A percentile compares a stretch with the other conserved stretches of the same genome.
These are phyloP conservation scores for Dreissena polymorpha DNA, from an alignment of 1,140 invertebrate genomes.

Conservation along the genomic window DNA sequence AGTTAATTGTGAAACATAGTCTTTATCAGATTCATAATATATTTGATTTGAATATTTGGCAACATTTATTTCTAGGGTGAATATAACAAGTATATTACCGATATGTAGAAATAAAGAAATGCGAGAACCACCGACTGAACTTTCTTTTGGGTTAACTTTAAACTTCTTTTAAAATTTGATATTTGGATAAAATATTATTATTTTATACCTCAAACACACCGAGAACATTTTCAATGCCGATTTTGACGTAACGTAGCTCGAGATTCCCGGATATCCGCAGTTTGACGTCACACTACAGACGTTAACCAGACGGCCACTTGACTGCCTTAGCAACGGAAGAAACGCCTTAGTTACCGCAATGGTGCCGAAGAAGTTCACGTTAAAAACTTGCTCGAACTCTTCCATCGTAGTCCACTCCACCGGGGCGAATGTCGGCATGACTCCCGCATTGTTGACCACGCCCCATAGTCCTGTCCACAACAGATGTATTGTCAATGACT, in stretches of 20 bases:
- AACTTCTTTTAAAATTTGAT: no score
- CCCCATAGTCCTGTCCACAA: constrained; percentile 49
- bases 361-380: constrained; percentile 66
- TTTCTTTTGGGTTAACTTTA: no score
- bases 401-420: constrained; percentile 58
- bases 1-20: no score
- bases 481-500: not conserved
- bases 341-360: constrained; percentile 61
- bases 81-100: no score
- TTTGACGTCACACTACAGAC: constrained; percentile 59
- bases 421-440: constrained; percentile 49
- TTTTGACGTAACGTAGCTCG: constrained; percentile 50
- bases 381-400: constrained; percentile 55
- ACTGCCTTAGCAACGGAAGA: constrained; percentile 64
- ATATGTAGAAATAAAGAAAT: no score
- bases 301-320: constrained; percentile 67
- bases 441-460: constrained; percentile 54
- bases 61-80: no score
- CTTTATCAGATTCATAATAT: no score
- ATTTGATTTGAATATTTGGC: no score
- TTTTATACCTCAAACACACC: constrained; percentile 36
- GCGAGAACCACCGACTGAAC: no score
- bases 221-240: constrained; percentile 47
- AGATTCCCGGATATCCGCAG: constrained; percentile 24
- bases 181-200: no score